Evolutionary conservation across 1,140 invertebrate species (phyloP), one percentile per base, ranked within the genome.

Genomic region (Samia ricini): DNA sequence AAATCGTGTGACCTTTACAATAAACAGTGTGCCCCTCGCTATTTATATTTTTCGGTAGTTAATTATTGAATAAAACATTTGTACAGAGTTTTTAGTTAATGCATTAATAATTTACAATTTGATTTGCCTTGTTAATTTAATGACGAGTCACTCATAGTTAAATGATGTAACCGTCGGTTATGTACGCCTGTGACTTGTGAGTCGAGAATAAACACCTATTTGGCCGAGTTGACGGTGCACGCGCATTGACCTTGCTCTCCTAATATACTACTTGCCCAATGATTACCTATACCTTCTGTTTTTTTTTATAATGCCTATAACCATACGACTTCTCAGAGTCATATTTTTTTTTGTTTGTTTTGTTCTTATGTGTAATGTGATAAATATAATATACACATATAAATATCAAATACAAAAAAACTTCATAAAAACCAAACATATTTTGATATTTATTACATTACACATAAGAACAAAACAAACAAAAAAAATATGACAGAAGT

Each of bases 231-330:
- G 55, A 61, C 66, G 63, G 56, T 66, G 68, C 66, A 51, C 63
- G 76, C 67, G 71, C 69, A 71, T 42, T 63, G 83, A 81, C 83
- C 83, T 85, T 84, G 84, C 74, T 76, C 77, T 77, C 66, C 57
- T 83, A 83, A 79, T 79, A 69, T 77, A 64, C n/a, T n/a, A n/a
- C 70, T 59, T 51, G 61, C 61, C 19, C 80, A 76, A 59, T 77
- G 81, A 84, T 57, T 73, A 77, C 23, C 5, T 48, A 12, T 42
- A 21, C 8, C 20, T 48, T 8, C 21, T 42, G 54, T 26, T 36
- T 12, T 56, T 29, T 36, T 26, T 50, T 66, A 64, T 65, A 55
- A 51, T 72, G 60, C 76, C 70, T 74, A 68, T 3, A 15, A 19
- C 3, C 4, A 15, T n/a, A 26, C 12, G 55, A 24, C 23, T 59